Base-by-base conservation (phyloP, 1,140 invertebrate genomes). In the Heliconius congener region DNA sequence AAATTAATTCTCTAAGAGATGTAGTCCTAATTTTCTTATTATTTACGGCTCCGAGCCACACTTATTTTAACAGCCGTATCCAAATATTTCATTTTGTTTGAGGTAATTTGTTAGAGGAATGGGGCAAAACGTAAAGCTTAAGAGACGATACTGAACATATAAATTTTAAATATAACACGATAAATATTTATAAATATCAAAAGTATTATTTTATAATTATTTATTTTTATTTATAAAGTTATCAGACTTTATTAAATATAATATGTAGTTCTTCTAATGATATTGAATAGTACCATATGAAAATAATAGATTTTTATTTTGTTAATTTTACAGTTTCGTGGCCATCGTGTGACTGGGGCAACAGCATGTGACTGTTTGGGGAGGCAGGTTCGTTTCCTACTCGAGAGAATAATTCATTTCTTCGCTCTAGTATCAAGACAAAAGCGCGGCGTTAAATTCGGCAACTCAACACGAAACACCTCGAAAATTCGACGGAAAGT, bases 21-120 rank as follows among this genome's bases (percentile, higher is more conserved):
- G 74, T 83, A 77, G 74, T 83, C 72, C 82, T 87, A 89, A 89
- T 89, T 87, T 84, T 87, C 81, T 87, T 89, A 85, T 86, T 87
- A 89, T 89, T 89, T 87, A 88, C 85, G 84, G 73, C 79, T 81
- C 82, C 79, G 82, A 82, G 79, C 84, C 84, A 82, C 84, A 85
- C 74, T 76, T 80, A 73, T 80, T 80, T 66, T 39, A 77, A 46
- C 66, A 34, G 55, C 42, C 39, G 46, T 52, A 60, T 55, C 71
- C 18, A 27, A 76, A 76, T 80, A 80, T 80, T 73, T 80, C 52
- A 80, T 80, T 19, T 76, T 73, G 52, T 76, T 73, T 34, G 30
- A 66, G 57, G 79, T 74, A 73, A 80, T 80, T 80, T 80, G 74
- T 76, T 70, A 79, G 57, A 70, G 34, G 76, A 71, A 79, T 75